Evolutionary conservation across 2,797 vertebrate genomes (phyloP).

Genomic region (Pangasius mekongensis): DNA sequence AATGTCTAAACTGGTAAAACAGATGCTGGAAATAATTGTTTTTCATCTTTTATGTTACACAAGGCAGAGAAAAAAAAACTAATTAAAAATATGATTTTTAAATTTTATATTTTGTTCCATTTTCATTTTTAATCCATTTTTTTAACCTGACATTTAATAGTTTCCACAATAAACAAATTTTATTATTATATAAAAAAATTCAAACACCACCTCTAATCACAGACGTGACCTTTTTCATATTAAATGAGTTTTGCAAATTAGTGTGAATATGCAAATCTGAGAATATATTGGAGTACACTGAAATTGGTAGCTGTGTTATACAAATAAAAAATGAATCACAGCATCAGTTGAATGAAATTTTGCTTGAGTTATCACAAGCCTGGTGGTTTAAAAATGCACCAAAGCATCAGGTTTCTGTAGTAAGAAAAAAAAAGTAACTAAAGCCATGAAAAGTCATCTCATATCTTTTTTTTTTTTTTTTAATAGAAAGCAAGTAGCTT

Average conservation of each 20-base stretch:
- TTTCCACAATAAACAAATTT: neutral
- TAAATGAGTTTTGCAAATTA: neutral
- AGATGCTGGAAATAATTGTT: neutral
- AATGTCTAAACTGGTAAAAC: neutral
- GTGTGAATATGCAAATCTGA: neutral
- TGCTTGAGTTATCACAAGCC: neutral
- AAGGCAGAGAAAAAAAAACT: neutral
- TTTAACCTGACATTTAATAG: neutral
- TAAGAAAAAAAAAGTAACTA: neutral
- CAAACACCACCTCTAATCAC: neutral
- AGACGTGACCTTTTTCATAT: neutral
- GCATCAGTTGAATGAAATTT: neutral
- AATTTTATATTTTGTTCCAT: neutral
- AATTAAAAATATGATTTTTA: no score
- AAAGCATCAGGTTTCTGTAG: neutral
- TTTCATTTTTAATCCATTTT: neutral
- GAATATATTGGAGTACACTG: neutral
- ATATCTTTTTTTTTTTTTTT: constrained; percentile 44
- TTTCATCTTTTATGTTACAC: neutral
- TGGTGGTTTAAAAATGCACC: neutral
- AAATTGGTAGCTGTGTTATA: neutral
- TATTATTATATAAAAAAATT: neutral
- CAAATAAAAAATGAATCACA: neutral
- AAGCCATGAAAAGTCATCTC: constrained; percentile 18
- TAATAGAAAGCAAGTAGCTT: constrained; percentile 46